Evolutionary conservation across 2,888 invertebrate genomes (phyloP), one percentile per base, ranked within the genome.

Genomic region (Lithosia quadra): DNA sequence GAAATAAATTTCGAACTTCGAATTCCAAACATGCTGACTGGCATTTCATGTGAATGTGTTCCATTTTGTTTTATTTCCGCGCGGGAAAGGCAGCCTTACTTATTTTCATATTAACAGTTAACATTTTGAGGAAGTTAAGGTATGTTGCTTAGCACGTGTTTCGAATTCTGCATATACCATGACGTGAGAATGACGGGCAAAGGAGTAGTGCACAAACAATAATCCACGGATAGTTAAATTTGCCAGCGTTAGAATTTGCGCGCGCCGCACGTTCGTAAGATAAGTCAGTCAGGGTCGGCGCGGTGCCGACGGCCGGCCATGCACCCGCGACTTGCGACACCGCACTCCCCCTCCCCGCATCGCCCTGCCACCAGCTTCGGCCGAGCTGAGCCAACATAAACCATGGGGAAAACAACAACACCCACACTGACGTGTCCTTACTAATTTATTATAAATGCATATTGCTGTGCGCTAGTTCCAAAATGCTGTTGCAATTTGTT

Each of bases 211-310:
- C 8, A 85, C 87, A 84, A 86, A 88, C 84, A 88, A 86, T 88
- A 90, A 90, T 87, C 86, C 84, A 83, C 84, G 84, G 86, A 86
- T 88, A 87, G 90, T 89, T 89, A 88, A 92, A 92, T 92, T 93
- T 84, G 92, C 92, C 85, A 91, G 90, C 88, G 89, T 92, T 93
- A 94, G 94, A 93, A 93, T 94, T 94, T 92, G 94, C 93, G 93
- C 92, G 89, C 93, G 88, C 88, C 89, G 92, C 94, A 92, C 93
- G 93, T 92, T 93, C 88, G 91, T 89, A 90, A 93, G 93, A 92
- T 94, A 95, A 94, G 94, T 95, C 92, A 94, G 95, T 95, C 95
- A 95, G 94, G 94, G 95, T 94, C 94, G 94, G 83, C 85, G 90
- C 91, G 92, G 94, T 92, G 94, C 94, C 94, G 94, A 93, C 90